Conservation (phyloP, 2,113 vertebrate species). For the Polyodon spathula region DNA sequence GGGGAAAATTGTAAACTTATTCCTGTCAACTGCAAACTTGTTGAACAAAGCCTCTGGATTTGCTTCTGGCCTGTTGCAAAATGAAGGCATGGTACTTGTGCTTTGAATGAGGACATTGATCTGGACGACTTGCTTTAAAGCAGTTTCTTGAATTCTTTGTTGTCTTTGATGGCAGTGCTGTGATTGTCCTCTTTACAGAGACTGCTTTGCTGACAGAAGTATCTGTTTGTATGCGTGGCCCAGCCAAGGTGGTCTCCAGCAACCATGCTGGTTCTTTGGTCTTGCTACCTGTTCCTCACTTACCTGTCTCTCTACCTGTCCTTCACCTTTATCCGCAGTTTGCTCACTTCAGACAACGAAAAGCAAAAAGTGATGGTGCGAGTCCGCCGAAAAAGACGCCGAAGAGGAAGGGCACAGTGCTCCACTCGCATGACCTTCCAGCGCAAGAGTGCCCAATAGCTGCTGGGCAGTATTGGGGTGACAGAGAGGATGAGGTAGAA, state of each 20-base stretch:
- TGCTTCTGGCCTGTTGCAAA: too few relatives aligned
- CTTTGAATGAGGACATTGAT: too few relatives aligned
- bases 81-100: too few relatives aligned
- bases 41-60: too few relatives aligned
- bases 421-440: conserved; percentile 40
- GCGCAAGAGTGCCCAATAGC: conserved; percentile 41
- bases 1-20: too few relatives aligned
- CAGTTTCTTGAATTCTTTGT: too few relatives aligned
- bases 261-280: conserved; percentile 52
- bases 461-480: not conserved
- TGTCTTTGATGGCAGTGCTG: too few relatives aligned
- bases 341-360: conserved; percentile 57
- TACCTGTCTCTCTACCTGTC: conserved; percentile 55
- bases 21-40: too few relatives aligned
- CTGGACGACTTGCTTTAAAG: too few relatives aligned
- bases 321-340: conserved; percentile 59
- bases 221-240: not conserved
- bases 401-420: conserved; percentile 58
- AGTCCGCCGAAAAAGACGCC: conserved; percentile 54
- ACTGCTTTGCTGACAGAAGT: too few relatives aligned
- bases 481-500: not conserved
- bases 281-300: conserved; percentile 50
- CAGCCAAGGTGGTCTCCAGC: not conserved
- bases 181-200: too few relatives aligned
- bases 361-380: conserved; percentile 50